phyloP scores from a whole-genome alignment of 1,140 invertebrate species.

The Lutraria rhynchaena region DNA sequence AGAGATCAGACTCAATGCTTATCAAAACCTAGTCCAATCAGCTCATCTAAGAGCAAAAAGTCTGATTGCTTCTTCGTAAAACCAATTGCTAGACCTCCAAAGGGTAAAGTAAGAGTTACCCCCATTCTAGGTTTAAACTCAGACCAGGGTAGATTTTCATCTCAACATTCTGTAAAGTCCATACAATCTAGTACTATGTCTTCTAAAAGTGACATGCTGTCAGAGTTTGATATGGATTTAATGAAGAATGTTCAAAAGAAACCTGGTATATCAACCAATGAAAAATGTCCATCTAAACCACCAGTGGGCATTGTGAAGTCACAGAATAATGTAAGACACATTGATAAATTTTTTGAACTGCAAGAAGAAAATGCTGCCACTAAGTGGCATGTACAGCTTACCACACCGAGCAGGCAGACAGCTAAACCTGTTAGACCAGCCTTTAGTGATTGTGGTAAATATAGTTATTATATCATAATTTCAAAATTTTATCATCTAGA shows the following conservation, averaged over 20 bases:
- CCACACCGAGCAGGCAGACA: conserved; percentile 11
- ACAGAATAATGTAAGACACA: conserved; percentile 42
- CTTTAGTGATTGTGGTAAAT: conserved; percentile 53
- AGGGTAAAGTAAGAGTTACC: conserved; percentile 38
- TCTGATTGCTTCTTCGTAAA: conserved; percentile 33
- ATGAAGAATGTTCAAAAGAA: conserved; percentile 20
- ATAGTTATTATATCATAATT: neutral
- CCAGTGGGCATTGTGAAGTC: conserved; percentile 29
- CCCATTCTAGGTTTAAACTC: conserved; percentile 21
- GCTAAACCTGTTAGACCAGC: conserved; percentile 40
- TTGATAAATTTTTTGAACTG: conserved; percentile 17
- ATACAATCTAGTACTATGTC: too few relatives aligned
- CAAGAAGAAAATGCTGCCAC: conserved; percentile 23
- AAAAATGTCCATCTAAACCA: neutral
- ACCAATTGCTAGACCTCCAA: conserved; percentile 42
- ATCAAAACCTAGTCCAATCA: neutral
- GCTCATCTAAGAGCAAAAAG: neutral
- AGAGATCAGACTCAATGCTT: too few relatives aligned
- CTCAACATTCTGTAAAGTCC: too few relatives aligned
- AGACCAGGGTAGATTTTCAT: too few relatives aligned
- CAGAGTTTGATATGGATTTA: conserved; percentile 41
- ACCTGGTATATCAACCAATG: too few relatives aligned
- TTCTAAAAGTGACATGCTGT: conserved; percentile 29
- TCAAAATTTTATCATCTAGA: too few relatives aligned
- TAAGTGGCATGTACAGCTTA: conserved; percentile 26